These are phyloP conservation scores for Tadarida brasiliensis DNA, from an alignment of 2,797 vertebrate genomes.

Conservation along the genomic window DNA sequence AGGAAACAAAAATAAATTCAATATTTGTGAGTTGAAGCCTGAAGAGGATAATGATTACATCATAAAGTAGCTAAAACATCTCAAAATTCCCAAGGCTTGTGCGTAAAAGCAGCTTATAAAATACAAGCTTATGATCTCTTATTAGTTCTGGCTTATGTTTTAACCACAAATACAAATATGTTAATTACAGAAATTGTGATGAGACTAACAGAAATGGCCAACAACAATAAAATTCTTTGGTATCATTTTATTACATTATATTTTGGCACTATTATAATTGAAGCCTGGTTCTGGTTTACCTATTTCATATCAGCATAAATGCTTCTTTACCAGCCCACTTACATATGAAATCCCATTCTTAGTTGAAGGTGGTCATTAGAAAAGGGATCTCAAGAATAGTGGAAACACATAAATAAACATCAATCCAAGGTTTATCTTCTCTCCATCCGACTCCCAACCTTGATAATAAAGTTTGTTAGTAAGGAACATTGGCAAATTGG, in stretches of 20 bases:
- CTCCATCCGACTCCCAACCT: background rate
- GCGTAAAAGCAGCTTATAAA: background rate
- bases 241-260: slow-evolving; percentile 37
- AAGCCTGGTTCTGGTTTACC: background rate
- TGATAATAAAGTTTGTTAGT: background rate
- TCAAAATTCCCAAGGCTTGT: slow-evolving; percentile 34
- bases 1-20: background rate
- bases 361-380: background rate
- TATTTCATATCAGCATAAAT: background rate
- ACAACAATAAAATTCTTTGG: background rate
- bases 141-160: slow-evolving; percentile 66
- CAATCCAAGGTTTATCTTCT: background rate
- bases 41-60: slow-evolving; percentile 41
- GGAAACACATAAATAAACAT: background rate
- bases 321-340: background rate
- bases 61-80: slow-evolving; percentile 54
- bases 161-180: slow-evolving; percentile 58
- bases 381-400: background rate
- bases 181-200: slow-evolving; percentile 44
- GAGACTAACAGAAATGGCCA: slow-evolving; percentile 1
- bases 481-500: background rate
- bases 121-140: slow-evolving; percentile 41
- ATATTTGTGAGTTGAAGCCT: slow-evolving; percentile 48
- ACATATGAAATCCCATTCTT: background rate
- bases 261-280: background rate